Conservation (phyloP, 2,797 vertebrate species). For the Bradypodion ventrale region DNA sequence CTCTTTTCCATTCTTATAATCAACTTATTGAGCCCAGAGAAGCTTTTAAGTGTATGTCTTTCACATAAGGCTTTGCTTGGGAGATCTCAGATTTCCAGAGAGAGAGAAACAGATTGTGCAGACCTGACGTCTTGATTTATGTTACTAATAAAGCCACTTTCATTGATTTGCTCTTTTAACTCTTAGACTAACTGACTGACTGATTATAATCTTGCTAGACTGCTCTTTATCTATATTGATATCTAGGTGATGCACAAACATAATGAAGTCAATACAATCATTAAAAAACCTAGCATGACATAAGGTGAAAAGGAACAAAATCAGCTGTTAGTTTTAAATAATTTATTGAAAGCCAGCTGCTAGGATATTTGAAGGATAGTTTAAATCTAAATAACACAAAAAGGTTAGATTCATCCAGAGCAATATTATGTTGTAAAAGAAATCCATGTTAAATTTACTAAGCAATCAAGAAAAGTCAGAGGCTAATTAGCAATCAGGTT, state of each 20-base stretch:
- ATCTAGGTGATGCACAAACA: too few species aligned
- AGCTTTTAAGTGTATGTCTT: background rate
- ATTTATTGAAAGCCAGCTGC: background rate
- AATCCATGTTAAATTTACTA: slow-evolving; percentile 61
- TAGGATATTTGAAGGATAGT: background rate
- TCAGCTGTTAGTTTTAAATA: background rate
- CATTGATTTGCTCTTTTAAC: background rate
- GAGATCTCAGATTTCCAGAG: background rate
- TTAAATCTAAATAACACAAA: background rate
- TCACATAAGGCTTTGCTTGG: background rate
- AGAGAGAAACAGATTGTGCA: background rate
- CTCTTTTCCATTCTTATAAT: background rate
- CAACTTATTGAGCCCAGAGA: background rate
- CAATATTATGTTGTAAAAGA: slow-evolving; percentile 44
- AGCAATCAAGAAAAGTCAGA: slow-evolving; percentile 58
- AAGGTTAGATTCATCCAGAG: slow-evolving; percentile 23
- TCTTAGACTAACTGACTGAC: background rate
- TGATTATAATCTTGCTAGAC: too few species aligned
- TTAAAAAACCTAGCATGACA: too few species aligned
- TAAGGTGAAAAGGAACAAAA: too few species aligned
- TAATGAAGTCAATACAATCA: too few species aligned
- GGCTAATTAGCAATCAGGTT: slow-evolving; percentile 59
- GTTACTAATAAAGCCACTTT: background rate
- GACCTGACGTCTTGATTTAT: background rate
- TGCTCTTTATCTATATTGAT: too few species aligned